Percentiles rank a stretch among this genome's conserved stretches.
Conservation (phyloP, 1,140 invertebrate genomes). For the Dufourea novaeangliae region DNA sequence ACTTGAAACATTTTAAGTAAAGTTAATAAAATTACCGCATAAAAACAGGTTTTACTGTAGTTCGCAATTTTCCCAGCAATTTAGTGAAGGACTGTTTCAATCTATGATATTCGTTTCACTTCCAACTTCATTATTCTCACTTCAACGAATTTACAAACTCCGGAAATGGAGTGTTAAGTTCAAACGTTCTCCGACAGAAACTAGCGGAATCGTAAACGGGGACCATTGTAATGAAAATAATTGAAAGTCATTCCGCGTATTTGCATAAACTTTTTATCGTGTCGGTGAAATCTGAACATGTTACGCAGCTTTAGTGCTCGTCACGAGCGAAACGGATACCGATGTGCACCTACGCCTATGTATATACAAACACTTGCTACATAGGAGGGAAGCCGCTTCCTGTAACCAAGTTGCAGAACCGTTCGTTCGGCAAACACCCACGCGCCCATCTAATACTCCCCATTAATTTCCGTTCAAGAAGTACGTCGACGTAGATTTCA, state of each 20-base stretch:
- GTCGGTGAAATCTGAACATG: constrained; percentile 17
- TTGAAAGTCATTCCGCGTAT: constrained; percentile 11
- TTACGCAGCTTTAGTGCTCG: background rate
- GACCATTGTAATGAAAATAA: constrained; percentile 9
- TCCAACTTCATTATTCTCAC: background rate
- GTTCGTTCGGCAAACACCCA: constrained; percentile 48
- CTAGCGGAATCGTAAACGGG: background rate
- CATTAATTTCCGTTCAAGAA: constrained; percentile 37
- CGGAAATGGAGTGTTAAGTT: background rate
- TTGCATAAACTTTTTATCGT: constrained; percentile 27
- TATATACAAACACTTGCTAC: constrained; percentile 22
- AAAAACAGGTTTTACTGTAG: no score
- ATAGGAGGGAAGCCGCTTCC: constrained; percentile 23
- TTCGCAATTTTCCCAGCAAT: no score
- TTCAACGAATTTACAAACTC: background rate
- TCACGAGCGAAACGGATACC: constrained; percentile 7
- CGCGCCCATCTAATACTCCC: constrained; percentile 23
- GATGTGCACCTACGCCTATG: constrained; percentile 35
- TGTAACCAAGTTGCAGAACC: constrained; percentile 36
- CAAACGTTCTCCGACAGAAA: background rate
- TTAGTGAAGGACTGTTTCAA: no score
- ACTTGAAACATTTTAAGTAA: no score
- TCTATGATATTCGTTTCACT: no score
- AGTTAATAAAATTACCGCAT: no score
- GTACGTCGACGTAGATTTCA: constrained; percentile 9